Percentiles rank a stretch among this genome's conserved stretches.
phyloP scores from a whole-genome alignment of 2,113 vertebrate species.

The Pachycephala philippinensis region DNA sequence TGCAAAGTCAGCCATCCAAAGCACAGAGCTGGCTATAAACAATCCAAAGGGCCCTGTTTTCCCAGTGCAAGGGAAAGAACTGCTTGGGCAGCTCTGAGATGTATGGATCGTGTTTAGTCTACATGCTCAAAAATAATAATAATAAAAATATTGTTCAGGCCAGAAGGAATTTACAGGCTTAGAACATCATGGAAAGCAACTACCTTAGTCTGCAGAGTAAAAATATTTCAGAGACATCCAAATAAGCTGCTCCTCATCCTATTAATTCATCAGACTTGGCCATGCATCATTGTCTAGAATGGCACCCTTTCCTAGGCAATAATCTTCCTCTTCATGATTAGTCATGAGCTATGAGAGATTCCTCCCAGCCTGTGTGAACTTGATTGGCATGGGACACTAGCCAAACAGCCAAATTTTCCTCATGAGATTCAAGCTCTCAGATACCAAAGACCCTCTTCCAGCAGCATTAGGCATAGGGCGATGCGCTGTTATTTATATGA shows the following conservation, averaged over 20 bases:
- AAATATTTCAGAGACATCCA: neutral
- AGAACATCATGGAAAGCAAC: conserved; percentile 10
- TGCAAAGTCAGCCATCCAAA: conserved; percentile 29
- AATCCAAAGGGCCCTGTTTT: conserved; percentile 1
- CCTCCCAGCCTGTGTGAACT: neutral
- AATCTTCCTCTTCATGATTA: neutral
- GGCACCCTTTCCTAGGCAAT: neutral
- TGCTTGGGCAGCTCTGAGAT: neutral
- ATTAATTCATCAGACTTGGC: conserved; percentile 34
- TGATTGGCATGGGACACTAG: neutral
- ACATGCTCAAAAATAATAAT: conserved; percentile 36
- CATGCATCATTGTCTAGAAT: neutral
- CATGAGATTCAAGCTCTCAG: neutral
- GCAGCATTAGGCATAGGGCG: neutral
- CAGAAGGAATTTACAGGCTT: conserved; percentile 44
- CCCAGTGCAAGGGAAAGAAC: neutral
- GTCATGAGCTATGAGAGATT: neutral
- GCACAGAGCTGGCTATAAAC: neutral
- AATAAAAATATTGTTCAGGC: conserved; percentile 21
- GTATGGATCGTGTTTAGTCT: conserved; percentile 61
- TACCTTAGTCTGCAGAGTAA: neutral
- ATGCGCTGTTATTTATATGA: neutral
- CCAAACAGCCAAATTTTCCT: conserved; percentile 5
- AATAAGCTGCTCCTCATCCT: conserved; percentile 12
- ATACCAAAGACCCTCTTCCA: neutral